Evolutionary conservation across 2,888 invertebrate genomes (phyloP), one percentile per base, ranked within the genome.

Genomic region (Dicycla oo): DNA sequence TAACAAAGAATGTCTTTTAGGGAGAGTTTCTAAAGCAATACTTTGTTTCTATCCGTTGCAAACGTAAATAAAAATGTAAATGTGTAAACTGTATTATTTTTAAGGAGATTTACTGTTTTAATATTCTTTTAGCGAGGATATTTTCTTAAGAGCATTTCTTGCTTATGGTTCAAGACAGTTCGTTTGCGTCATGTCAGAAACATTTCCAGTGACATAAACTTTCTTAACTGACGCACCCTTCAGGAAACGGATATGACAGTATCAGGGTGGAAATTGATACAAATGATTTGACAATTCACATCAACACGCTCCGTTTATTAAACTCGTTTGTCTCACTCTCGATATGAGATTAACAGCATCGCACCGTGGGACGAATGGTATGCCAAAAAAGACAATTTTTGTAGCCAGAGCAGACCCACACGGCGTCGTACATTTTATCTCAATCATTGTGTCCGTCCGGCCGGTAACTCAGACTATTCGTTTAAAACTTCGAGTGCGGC

Each of bases 401-500:
- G 64, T 68, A 40, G 13, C 13, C 15, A 20, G 43, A 15, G 18
- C 18, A 13, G 23, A 73, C 47, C 40, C 65, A 60, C 58, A 72
- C 43, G 63, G 57, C 57, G 66, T 67, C 45, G 30, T 68, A 62
- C 67, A 69, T 76, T 83, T 73, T 65, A 69, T 81, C 77, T 74
- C 69, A 78, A 80, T 84, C 72, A 88, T 85, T 88, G 83, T 89
- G 82, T 83, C 81, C 81, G 77, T 78, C 87, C 84, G 73, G 54
- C 70, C 77, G 73, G 82, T 84, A 85, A 88, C 86, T 88, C 89
- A 86, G 89, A 88, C 90, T 93, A 92, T 94, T 91, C 93, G 91
- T 94, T 94, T 93, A 92, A 92, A 94, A 95, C 90, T 94, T 92
- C 84, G 87, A 91, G 79, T 86, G 75, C 78, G 91, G 90, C 89